Conservation (phyloP, 1,140 invertebrate species). For the Drosophila ohnishii region DNA sequence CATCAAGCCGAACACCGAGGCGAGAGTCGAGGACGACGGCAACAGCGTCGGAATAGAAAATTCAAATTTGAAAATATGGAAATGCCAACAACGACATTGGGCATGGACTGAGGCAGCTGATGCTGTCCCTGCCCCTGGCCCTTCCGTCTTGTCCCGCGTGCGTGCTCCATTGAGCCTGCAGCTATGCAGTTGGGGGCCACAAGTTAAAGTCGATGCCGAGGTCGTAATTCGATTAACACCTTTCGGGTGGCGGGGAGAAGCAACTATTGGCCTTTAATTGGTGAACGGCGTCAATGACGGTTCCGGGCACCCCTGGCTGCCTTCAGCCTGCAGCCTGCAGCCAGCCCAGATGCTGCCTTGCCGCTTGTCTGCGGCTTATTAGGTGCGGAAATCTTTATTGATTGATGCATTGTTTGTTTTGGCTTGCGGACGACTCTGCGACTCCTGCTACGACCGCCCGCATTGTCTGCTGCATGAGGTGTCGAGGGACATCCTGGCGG, state of each 20-base stretch:
- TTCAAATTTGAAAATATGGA: slow-evolving; percentile 81
- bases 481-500: not conserved
- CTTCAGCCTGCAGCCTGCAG: not conserved
- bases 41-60: slow-evolving; percentile 63
- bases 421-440: slow-evolving; percentile 52
- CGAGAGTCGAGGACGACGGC: slow-evolving; percentile 13
- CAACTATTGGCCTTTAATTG: slow-evolving; percentile 76
- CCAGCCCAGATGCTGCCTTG: slow-evolving; percentile 1
- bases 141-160: not conserved
- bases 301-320: slow-evolving; percentile 6
- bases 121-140: slow-evolving; percentile 4
- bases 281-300: slow-evolving; percentile 67
- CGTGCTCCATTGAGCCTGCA: slow-evolving; percentile 43
- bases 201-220: slow-evolving; percentile 29
- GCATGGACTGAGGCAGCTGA: slow-evolving; percentile 44
- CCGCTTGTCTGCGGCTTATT: slow-evolving; percentile 69
- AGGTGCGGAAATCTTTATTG: slow-evolving; percentile 82
- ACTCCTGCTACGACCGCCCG: slow-evolving; percentile 53
- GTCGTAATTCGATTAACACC: slow-evolving; percentile 80
- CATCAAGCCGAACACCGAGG: slow-evolving; percentile 8
- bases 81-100: slow-evolving; percentile 53
- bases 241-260: slow-evolving; percentile 41
- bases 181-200: slow-evolving; percentile 12
- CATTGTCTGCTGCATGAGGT: slow-evolving; percentile 38
- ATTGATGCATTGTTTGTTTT: slow-evolving; percentile 79